Base-by-base conservation (phyloP, 1,140 invertebrate genomes). In the Drosophila sulfurigaster region DNA sequence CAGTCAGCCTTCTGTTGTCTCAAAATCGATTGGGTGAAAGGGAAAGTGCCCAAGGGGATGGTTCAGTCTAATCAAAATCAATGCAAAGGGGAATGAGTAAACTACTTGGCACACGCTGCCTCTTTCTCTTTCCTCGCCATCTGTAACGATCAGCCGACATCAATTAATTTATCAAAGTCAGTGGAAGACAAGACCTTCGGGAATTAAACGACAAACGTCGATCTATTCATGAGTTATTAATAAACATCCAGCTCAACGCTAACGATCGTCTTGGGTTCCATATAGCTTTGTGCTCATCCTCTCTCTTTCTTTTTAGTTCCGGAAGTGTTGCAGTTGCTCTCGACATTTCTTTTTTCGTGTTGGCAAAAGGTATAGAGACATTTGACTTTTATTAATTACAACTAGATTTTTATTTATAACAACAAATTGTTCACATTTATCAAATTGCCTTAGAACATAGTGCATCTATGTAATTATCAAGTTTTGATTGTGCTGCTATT, bases 91-190 rank as follows among this genome's bases (percentile, higher is more conserved):
- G 69, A 60, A 58, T 32, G 57, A 16, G 13, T 41, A 57, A 38
- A 43, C 43, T 48, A 63, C 70, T 73, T 54, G 70, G 70, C 70
- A 73, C 70, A 71, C 68, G 68, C 49, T 32, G n/a, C 13, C 20
- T 28, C 20, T 15, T 16, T 20, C 3, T 8, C 41, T 32, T 25
- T n/a, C 38, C 49, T 60, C 51, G 60, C 51, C 30, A 49, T 38
- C 0, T 6, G n/a, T 15, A 41, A 63, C 69, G 82, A 87, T 87
- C 82, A 68, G 67, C 41, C 67, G 59, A 78, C 73, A 56, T 65
- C 80, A 89, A 87, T 87, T 87, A 88, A 87, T 87, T 87, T 78
- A 89, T 87, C 83, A 87, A 87, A 89, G 83, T 87, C 83, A 80
- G 60, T 71, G 69, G 60, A 74, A 71, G 83, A 83, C 83, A 83